Evolutionary conservation across 2,888 invertebrate genomes (phyloP).

Genomic region (Pteria penguin): DNA sequence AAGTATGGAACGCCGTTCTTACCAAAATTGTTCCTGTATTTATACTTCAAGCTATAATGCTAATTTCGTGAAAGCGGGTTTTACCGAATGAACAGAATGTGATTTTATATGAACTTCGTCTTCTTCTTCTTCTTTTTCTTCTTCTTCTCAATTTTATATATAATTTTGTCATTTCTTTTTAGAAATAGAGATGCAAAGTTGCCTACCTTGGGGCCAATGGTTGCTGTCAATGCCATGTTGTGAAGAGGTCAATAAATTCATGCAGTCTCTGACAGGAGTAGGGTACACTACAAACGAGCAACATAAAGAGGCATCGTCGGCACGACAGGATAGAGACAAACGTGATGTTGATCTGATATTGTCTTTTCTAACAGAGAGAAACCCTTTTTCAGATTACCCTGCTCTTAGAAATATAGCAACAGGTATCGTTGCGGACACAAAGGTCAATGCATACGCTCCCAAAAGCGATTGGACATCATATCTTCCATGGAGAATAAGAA

Average conservation of each 20-base stretch:
- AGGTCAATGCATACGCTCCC: slow-evolving; percentile 43
- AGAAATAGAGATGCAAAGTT: too few relatives aligned
- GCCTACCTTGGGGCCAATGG: too few relatives aligned
- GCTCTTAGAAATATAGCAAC: slow-evolving; percentile 55
- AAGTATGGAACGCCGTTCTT: too few relatives aligned
- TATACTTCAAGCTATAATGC: too few relatives aligned
- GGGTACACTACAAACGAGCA: slow-evolving; percentile 47
- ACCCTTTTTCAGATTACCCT: slow-evolving; percentile 48
- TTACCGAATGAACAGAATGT: too few relatives aligned
- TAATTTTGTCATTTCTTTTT: too few relatives aligned
- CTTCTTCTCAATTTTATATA: too few relatives aligned
- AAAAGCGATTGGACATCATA: slow-evolving; percentile 46
- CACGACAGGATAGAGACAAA: slow-evolving; percentile 39
- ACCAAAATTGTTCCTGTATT: too few relatives aligned
- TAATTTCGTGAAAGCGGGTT: too few relatives aligned
- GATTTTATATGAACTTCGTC: too few relatives aligned
- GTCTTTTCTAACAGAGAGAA: slow-evolving; percentile 38
- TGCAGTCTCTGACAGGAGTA: slow-evolving; percentile 45
- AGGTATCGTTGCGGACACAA: slow-evolving; percentile 47
- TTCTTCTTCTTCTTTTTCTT: too few relatives aligned
- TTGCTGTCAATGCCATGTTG: slow-evolving; percentile 51
- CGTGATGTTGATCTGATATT: slow-evolving; percentile 45
- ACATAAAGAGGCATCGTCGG: slow-evolving; percentile 41
- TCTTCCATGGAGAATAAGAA: slow-evolving; percentile 41
- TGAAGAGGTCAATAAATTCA: slow-evolving; percentile 44